Percentiles rank a stretch among this genome's conserved stretches.
Evolutionary conservation across 2,888 invertebrate genomes (phyloP).

Genomic region (Lepas anatifera): DNA sequence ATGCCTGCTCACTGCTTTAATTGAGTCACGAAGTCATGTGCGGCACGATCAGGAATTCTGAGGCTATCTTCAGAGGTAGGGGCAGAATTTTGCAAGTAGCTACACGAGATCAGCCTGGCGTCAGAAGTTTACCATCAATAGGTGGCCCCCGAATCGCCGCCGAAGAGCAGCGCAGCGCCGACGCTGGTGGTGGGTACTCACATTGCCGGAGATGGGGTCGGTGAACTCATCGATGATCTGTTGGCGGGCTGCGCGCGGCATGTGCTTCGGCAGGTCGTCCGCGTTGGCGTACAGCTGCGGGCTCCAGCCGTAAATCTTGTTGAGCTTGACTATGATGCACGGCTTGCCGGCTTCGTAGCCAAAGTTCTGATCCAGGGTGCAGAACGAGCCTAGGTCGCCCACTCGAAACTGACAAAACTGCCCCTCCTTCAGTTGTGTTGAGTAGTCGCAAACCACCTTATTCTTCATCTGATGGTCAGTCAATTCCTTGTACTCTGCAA

Average conservation of each 20-base stretch:
- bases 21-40: too few relatives aligned
- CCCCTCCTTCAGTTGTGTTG: constrained; percentile 38
- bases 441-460: not conserved
- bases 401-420: constrained; percentile 74
- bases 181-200: too few relatives aligned
- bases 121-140: too few relatives aligned
- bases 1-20: too few relatives aligned
- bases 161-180: too few relatives aligned
- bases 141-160: too few relatives aligned
- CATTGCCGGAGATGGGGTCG: not conserved
- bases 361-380: constrained; percentile 62
- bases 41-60: too few relatives aligned
- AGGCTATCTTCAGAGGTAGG: too few relatives aligned
- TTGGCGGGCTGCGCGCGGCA: constrained; percentile 62
- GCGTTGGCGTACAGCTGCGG: constrained; percentile 65
- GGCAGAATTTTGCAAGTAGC: too few relatives aligned
- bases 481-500: not conserved
- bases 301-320: constrained; percentile 87
- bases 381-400: constrained; percentile 53
- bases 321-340: constrained; percentile 92
- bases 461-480: not conserved
- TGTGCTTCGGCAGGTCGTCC: constrained; percentile 51
- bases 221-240: constrained; percentile 45
- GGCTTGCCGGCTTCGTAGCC: constrained; percentile 76
- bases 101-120: too few relatives aligned